Percentiles rank a stretch among this genome's conserved stretches.
phyloP scores from a whole-genome alignment of 2,113 vertebrate species.

The Felis chaus region DNA sequence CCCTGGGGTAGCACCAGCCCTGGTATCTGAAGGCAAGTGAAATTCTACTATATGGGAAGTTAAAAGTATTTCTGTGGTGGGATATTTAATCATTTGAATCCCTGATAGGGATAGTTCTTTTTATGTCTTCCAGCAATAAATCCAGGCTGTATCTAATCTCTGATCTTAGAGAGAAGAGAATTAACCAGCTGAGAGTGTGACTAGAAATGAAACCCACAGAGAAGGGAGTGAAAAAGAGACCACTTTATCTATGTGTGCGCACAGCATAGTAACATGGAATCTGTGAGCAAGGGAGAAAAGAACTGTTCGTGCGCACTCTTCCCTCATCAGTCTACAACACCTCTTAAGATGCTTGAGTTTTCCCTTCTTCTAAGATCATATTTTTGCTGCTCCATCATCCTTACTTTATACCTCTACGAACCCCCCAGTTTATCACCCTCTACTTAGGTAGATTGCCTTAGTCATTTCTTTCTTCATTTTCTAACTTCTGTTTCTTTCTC shows the following conservation, averaged over 20 bases:
- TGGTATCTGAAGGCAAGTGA: not conserved
- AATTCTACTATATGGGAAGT: conserved; percentile 24
- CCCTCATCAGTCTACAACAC: not conserved
- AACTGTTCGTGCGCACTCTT: not conserved
- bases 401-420: not conserved
- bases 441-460: not conserved
- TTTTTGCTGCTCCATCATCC: not conserved
- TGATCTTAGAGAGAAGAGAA: conserved; percentile 69
- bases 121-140: conserved; percentile 71
- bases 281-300: not conserved
- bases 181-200: conserved; percentile 72
- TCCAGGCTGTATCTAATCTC: conserved; percentile 74
- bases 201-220: conserved; percentile 64
- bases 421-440: not conserved
- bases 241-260: conserved; percentile 33
- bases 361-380: not conserved
- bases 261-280: not conserved
- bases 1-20: not conserved
- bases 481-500: not conserved
- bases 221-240: conserved; percentile 45
- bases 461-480: not conserved
- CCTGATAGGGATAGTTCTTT: conserved; percentile 74
- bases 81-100: conserved; percentile 77
- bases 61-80: conserved; percentile 61
- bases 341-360: not conserved